Conservation (phyloP, 2,888 invertebrate species). For the Loripinus fragilis region DNA sequence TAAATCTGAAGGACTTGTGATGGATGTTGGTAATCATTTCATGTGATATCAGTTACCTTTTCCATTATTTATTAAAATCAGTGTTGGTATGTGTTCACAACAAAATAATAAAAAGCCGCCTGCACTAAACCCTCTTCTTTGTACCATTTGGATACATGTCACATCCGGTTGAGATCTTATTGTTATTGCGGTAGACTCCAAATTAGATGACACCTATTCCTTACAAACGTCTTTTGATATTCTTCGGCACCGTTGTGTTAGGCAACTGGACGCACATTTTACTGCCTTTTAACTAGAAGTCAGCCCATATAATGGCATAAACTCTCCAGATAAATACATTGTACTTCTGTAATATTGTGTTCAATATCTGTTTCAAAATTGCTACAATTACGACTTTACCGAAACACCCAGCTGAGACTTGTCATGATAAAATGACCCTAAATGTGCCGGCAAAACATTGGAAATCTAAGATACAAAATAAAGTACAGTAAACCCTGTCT, state of each 20-base stretch:
- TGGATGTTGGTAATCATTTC: too few species aligned
- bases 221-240: neutral
- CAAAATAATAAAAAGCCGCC: too few species aligned
- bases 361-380: conserved; percentile 29
- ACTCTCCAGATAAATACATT: neutral
- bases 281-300: conserved; percentile 9
- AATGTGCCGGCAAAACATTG: too few species aligned
- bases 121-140: neutral
- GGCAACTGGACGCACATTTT: conserved; percentile 17
- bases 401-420: too few species aligned
- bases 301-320: conserved; percentile 16
- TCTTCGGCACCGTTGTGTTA: neutral
- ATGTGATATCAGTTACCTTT: too few species aligned
- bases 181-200: neutral
- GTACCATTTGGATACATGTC: neutral
- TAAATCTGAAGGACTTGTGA: too few species aligned
- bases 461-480: too few species aligned
- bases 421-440: too few species aligned
- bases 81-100: too few species aligned
- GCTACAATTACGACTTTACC: conserved; percentile 52
- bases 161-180: conserved; percentile 10
- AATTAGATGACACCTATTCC: conserved; percentile 16
- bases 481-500: too few species aligned
- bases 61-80: too few species aligned
- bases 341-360: conserved; percentile 15